phyloP scores from a whole-genome alignment of 2,113 vertebrate genomes.

The Amphiprion ocellaris region DNA sequence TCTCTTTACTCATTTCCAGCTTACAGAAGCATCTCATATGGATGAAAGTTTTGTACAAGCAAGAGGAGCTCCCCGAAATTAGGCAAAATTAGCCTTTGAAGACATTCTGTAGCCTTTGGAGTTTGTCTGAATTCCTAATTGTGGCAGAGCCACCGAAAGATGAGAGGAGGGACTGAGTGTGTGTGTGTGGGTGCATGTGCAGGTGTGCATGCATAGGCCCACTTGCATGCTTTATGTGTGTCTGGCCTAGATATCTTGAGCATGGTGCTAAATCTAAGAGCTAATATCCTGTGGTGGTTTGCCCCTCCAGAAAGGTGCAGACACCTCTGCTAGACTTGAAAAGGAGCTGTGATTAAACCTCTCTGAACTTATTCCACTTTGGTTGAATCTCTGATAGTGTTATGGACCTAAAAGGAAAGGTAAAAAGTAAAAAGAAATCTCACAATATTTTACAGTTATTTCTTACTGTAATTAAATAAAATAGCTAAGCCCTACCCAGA shows the following conservation, averaged over 20 bases:
- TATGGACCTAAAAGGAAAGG: conserved; percentile 38
- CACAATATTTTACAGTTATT: conserved; percentile 19
- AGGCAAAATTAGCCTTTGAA: conserved; percentile 84
- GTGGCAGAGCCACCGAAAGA: conserved; percentile 53
- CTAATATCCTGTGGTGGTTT: conserved; percentile 65
- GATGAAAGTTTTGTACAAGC: conserved; percentile 72
- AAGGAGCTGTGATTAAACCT: conserved; percentile 70
- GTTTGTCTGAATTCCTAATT: conserved; percentile 70
- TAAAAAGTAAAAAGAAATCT: neutral
- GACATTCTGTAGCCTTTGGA: conserved; percentile 73
- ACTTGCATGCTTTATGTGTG: conserved; percentile 66
- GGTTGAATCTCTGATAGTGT: conserved; percentile 43
- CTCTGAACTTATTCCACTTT: conserved; percentile 64
- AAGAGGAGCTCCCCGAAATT: conserved; percentile 76
- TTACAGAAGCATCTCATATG: conserved; percentile 58
- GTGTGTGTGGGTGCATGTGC: conserved; percentile 44
- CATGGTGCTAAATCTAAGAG: conserved; percentile 69
- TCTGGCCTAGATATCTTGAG: conserved; percentile 73
- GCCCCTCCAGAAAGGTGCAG: conserved; percentile 60
- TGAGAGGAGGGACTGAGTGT: conserved; percentile 49
- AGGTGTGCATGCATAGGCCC: conserved; percentile 67
- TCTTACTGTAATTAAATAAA: conserved; percentile 29
- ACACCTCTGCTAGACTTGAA: conserved; percentile 64
- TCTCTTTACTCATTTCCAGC: conserved; percentile 72
- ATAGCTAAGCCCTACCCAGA: neutral